phyloP scores from a whole-genome alignment of 2,113 vertebrate species.

The Caranx melampygus region DNA sequence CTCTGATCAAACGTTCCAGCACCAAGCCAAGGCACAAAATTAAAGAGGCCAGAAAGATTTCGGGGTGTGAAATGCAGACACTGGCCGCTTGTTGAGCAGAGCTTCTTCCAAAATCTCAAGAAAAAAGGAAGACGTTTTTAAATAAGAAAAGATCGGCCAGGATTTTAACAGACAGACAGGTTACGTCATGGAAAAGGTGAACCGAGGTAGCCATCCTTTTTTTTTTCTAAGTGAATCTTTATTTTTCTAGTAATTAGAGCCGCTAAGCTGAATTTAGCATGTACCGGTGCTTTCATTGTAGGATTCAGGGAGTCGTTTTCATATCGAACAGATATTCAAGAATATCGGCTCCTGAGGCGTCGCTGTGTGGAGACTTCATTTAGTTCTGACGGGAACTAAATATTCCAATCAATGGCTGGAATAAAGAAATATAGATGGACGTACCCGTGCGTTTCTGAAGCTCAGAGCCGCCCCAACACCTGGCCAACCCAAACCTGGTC shows the following conservation, averaged over 20 bases:
- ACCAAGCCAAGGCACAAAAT: conserved; percentile 58
- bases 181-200: conserved; percentile 45
- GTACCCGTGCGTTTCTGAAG: no score
- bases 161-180: conserved; percentile 5
- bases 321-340: no score
- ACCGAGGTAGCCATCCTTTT: background rate
- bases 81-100: conserved; percentile 2
- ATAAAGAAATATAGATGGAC: no score
- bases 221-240: conserved; percentile 1
- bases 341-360: no score
- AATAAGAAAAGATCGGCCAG: conserved; percentile 4
- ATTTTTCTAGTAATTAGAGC: background rate
- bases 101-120: conserved; percentile 16
- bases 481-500: no score
- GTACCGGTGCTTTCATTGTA: background rate
- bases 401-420: no score
- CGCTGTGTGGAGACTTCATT: no score
- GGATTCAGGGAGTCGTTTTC: no score
- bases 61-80: conserved; percentile 60
- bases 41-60: conserved; percentile 63
- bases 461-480: no score
- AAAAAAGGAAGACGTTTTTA: conserved; percentile 37
- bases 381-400: no score
- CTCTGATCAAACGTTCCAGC: conserved; percentile 45
- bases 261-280: background rate